Evolutionary conservation across 2,113 vertebrate genomes (phyloP).

Genomic region (Coptodon bakossiorum): DNA sequence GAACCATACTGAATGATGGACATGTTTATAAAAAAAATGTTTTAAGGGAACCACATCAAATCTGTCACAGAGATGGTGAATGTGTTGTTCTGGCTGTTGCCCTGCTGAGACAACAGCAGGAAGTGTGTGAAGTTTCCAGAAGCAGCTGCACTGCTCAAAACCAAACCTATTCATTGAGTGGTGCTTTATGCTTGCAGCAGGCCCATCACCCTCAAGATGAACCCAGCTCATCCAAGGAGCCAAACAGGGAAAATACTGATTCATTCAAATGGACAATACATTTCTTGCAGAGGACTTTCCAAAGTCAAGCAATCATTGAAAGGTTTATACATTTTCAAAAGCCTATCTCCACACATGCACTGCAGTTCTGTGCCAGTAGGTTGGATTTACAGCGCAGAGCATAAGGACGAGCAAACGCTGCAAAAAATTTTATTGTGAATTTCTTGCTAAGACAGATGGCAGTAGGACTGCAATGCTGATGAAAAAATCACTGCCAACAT

Average conservation of each 20-base stretch:
- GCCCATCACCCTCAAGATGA: background rate
- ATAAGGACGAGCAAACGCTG: constrained; percentile 6
- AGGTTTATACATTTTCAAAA: background rate
- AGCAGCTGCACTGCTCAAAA: background rate
- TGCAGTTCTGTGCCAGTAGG: background rate
- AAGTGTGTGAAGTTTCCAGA: background rate
- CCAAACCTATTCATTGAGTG: background rate
- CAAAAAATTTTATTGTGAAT: background rate
- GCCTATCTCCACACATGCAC: background rate
- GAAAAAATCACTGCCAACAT: constrained; percentile 11
- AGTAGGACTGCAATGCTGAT: constrained; percentile 2
- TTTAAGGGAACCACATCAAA: background rate
- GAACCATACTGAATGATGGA: background rate
- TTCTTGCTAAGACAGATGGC: constrained; percentile 29
- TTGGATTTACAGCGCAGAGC: constrained; percentile 6
- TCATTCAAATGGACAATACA: background rate
- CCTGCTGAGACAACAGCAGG: background rate
- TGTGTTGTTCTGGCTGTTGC: background rate
- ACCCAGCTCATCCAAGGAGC: background rate
- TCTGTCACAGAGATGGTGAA: background rate
- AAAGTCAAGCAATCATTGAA: background rate
- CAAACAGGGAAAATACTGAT: background rate
- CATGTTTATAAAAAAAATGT: background rate
- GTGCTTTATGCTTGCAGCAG: background rate
- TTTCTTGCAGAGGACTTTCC: background rate